Percentiles rank a stretch among this genome's conserved stretches.
Evolutionary conservation across 2,797 vertebrate genomes (phyloP).

Genomic region (Gymnopithys bicolor): DNA sequence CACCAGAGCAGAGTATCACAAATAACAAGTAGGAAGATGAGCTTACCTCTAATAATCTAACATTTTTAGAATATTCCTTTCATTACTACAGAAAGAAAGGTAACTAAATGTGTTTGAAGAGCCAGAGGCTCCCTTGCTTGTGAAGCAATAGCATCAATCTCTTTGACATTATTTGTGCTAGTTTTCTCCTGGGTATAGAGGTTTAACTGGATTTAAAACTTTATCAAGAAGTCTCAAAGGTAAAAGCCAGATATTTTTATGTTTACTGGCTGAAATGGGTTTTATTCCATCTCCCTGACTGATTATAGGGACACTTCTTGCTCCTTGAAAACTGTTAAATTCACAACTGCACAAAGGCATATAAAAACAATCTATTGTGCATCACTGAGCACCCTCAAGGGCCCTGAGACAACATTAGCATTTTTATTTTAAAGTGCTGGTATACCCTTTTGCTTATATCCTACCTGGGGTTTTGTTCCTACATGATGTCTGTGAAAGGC

Average conservation of each 20-base stretch:
- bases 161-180: slow-evolving; percentile 23
- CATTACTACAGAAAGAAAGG: background rate
- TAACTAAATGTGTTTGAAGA: background rate
- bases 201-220: slow-evolving; percentile 28
- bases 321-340: slow-evolving; percentile 46
- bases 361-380: slow-evolving; percentile 28
- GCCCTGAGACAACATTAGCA: background rate
- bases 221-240: background rate
- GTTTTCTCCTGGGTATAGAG: background rate
- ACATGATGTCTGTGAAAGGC: background rate
- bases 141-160: slow-evolving; percentile 14
- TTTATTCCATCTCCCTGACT: background rate
- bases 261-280: background rate
- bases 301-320: slow-evolving; percentile 1
- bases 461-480: background rate
- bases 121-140: background rate
- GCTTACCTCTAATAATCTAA: background rate
- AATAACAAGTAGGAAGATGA: background rate
- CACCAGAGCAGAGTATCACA: background rate
- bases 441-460: background rate
- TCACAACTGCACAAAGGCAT: slow-evolving; percentile 5
- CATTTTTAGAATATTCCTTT: background rate
- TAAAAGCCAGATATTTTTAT: slow-evolving; percentile 39
- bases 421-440: slow-evolving; percentile 1
- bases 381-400: slow-evolving; percentile 13